Evolutionary conservation across 2,888 invertebrate species (phyloP).

Genomic region (Tineola bisselliella): DNA sequence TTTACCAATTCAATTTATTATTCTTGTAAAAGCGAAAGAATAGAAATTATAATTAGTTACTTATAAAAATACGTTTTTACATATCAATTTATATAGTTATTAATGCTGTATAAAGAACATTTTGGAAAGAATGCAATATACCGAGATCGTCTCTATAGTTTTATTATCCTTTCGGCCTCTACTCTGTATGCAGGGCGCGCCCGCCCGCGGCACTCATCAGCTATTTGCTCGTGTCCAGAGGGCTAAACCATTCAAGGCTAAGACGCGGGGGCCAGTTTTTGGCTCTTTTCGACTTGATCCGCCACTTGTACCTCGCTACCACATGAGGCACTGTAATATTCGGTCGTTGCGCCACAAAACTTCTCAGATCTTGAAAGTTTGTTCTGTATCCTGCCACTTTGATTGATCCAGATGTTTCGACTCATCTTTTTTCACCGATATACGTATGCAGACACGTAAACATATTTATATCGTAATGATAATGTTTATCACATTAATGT

Average conservation of each 20-base stretch:
- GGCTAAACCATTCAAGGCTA: slow-evolving; percentile 69
- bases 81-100: neutral
- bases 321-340: neutral
- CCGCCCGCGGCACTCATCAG: slow-evolving; percentile 62
- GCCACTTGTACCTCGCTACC: slow-evolving; percentile 20
- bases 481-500: too few relatives aligned
- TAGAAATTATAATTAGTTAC: neutral
- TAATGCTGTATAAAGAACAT: slow-evolving; percentile 5
- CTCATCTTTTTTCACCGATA: too few relatives aligned
- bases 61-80: too few relatives aligned
- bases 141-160: slow-evolving; percentile 28
- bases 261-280: slow-evolving; percentile 63
- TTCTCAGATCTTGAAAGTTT: slow-evolving; percentile 7
- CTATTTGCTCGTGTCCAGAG: slow-evolving; percentile 65
- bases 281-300: slow-evolving; percentile 58
- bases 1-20: neutral
- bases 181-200: slow-evolving; percentile 66
- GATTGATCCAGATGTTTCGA: neutral
- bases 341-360: slow-evolving; percentile 13
- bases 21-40: neutral
- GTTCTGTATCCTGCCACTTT: neutral
- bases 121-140: neutral
- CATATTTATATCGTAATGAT: too few relatives aligned
- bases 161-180: slow-evolving; percentile 29
- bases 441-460: too few relatives aligned